Evolutionary conservation across 2,888 invertebrate species (phyloP), one percentile per base, ranked within the genome.

Genomic region (Stenolophus ochropezus): DNA sequence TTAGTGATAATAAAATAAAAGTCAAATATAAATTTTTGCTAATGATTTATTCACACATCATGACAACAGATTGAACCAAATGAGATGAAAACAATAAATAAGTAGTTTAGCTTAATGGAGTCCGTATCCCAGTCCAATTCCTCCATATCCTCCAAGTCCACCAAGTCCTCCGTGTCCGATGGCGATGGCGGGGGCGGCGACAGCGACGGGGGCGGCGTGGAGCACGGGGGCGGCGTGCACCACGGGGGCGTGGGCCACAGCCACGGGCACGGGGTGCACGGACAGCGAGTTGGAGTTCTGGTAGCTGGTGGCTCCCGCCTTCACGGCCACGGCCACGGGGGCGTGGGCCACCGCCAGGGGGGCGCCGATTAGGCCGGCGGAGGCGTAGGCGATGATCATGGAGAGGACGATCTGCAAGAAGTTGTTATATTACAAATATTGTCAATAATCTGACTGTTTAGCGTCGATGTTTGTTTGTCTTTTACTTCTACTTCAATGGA

Each of bases 401-500:
- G 91, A 86, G 88, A 92, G 89, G 81, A 91, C 89, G 85, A 92
- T 87, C 92, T 92, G 86, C 0, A 86, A 86, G 53, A 51, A 4
- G 16, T n/a, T n/a, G n/a, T 3, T 4, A 27, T 81, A 25, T 21
- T n/a, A n/a, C n/a, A n/a, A 14, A 4, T 65, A 42, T 65, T 11
- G 61, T 2, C n/a, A n/a, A n/a, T n/a, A n/a, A n/a, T n/a, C n/a
- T n/a, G n/a, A n/a, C n/a, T n/a, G n/a, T n/a, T n/a, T n/a, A n/a
- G n/a, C n/a, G n/a, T n/a, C n/a, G n/a, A n/a, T n/a, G n/a, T n/a
- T n/a, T n/a, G n/a, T n/a, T n/a, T n/a, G n/a, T n/a, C n/a, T n/a
- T n/a, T n/a, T n/a, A n/a, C n/a, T n/a, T n/a, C n/a, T n/a, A n/a
- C n/a, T n/a, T n/a, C n/a, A n/a, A n/a, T n/a, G n/a, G n/a, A n/a